These are phyloP conservation scores for Neodiprion fabricii DNA, from an alignment of 1,140 invertebrate species.

Conservation along the genomic window DNA sequence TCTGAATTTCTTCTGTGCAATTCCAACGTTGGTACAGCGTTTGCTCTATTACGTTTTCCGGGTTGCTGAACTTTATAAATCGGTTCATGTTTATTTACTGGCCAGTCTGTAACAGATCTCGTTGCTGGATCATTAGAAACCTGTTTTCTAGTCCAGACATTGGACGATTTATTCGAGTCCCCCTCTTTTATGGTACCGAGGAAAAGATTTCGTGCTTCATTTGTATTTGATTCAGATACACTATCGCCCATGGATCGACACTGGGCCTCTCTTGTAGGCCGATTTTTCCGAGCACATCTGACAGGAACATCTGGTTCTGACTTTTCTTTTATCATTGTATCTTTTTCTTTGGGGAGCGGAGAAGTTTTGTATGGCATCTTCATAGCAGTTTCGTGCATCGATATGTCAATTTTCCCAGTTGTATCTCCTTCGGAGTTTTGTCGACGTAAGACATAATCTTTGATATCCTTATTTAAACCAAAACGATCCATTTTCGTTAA, in stretches of 20 bases:
- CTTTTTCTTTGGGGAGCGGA: constrained; percentile 33
- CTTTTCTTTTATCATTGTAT: constrained; percentile 35
- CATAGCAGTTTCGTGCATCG: constrained; percentile 30
- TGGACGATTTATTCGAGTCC: constrained; percentile 46
- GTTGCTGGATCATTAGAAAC: constrained; percentile 31
- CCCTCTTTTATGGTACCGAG: constrained; percentile 57
- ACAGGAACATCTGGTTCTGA: constrained; percentile 58
- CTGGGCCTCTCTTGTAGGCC: constrained; percentile 50
- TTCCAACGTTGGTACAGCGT: constrained; percentile 60
- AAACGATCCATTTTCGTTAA: constrained; percentile 20
- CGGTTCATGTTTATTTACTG: constrained; percentile 51
- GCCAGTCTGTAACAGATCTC: constrained; percentile 55
- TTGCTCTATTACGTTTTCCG: constrained; percentile 60
- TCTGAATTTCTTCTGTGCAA: constrained; percentile 75
- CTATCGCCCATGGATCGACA: constrained; percentile 59
- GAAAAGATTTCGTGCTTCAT: constrained; percentile 51
- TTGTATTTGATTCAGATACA: constrained; percentile 36
- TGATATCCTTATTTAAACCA: not conserved
- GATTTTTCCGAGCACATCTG: constrained; percentile 54
- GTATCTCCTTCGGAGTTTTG: constrained; percentile 59
- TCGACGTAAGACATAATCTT: constrained; percentile 45
- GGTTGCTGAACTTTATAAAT: constrained; percentile 42
- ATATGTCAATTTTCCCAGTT: constrained; percentile 28
- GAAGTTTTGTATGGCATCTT: constrained; percentile 26
- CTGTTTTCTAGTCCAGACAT: constrained; percentile 49